These are phyloP conservation scores for Piprites chloris DNA, from an alignment of 2,113 vertebrate genomes.

Conservation along the genomic window DNA sequence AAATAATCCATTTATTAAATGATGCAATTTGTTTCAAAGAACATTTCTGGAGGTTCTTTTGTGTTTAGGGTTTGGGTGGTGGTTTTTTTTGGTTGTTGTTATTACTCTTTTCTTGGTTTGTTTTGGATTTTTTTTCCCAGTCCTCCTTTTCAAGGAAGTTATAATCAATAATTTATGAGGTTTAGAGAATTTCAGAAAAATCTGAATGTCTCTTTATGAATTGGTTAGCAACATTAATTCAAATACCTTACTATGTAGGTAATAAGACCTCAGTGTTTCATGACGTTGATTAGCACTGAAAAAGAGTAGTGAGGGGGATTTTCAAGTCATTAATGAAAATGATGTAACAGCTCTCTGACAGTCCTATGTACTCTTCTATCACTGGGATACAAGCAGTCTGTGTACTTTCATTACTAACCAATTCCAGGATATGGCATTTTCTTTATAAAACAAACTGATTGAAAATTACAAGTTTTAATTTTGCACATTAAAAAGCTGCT, in stretches of 20 bases:
- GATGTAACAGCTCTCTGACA: background rate
- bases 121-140: rapidly evolving
- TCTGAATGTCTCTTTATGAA: background rate
- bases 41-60: background rate
- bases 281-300: background rate
- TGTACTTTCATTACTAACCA: background rate
- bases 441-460: background rate
- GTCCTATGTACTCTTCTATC: background rate
- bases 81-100: background rate
- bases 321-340: background rate
- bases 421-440: background rate
- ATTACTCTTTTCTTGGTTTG: background rate
- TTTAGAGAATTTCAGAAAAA: background rate
- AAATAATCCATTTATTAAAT: background rate
- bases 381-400: background rate
- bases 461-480: background rate
- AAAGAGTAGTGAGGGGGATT: background rate
- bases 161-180: background rate
- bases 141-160: background rate
- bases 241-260: background rate
- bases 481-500: background rate
- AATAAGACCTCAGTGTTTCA: background rate
- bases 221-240: background rate
- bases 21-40: background rate
- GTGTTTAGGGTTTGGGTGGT: background rate